Conservation (phyloP, 2,113 vertebrate genomes). For the Turdus rufiventris region DNA sequence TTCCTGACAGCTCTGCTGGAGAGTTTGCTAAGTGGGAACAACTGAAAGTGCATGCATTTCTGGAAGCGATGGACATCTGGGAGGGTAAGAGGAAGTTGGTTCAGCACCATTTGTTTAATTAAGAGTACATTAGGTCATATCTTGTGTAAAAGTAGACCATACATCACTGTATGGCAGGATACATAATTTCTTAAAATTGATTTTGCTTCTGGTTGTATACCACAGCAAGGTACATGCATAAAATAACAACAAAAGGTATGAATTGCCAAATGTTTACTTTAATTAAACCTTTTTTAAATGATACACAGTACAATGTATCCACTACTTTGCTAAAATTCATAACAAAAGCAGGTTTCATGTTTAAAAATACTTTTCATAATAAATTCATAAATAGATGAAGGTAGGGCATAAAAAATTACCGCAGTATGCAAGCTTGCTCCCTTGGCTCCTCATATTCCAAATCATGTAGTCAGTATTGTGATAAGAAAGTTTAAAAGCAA, state of each 20-base stretch:
- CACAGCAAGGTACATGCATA: background rate
- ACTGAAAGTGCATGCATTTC: background rate
- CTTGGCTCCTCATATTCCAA: conserved; percentile 40
- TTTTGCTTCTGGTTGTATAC: background rate
- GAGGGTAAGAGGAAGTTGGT: background rate
- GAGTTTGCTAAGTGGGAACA: background rate
- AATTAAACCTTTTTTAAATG: conserved; percentile 25
- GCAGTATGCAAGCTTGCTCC: conserved; percentile 54
- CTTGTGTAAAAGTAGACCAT: background rate
- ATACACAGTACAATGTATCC: conserved; percentile 43
- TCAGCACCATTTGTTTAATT: background rate
- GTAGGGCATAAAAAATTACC: conserved; percentile 64
- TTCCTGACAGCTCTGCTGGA: background rate
- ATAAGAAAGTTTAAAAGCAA: conserved; percentile 43
- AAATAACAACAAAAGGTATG: background rate
- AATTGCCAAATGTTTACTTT: conserved; percentile 42
- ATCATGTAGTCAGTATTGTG: background rate
- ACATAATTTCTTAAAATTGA: background rate
- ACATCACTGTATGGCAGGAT: background rate
- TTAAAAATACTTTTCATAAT: conserved; percentile 67
- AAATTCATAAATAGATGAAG: conserved; percentile 72
- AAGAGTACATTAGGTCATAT: background rate
- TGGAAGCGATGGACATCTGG: background rate
- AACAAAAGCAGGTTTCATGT: conserved; percentile 38
- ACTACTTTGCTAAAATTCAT: conserved; percentile 46